phyloP scores from a whole-genome alignment of 2,888 invertebrate genomes.

The Yponomeuta plumbellus region DNA sequence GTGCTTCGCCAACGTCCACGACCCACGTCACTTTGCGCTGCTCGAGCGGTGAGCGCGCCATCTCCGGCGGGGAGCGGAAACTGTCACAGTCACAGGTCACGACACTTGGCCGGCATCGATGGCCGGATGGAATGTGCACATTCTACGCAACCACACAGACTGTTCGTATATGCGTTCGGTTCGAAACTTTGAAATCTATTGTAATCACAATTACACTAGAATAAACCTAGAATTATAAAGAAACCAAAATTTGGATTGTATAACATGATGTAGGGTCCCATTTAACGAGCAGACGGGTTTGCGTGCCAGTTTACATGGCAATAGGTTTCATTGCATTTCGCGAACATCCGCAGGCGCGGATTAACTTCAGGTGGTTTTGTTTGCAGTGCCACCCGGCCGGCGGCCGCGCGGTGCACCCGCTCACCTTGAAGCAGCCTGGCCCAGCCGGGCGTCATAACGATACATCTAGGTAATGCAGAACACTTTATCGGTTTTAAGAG shows the following conservation, averaged over 20 bases:
- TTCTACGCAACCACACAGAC: not conserved
- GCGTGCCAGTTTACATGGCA: not conserved
- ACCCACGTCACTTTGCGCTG: slow-evolving; percentile 71
- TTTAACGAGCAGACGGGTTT: too few relatives aligned
- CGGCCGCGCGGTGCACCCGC: not conserved
- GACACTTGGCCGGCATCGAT: not conserved
- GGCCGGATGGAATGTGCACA: not conserved
- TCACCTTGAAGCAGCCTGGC: not conserved
- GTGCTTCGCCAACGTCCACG: slow-evolving; percentile 65
- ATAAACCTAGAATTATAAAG: too few relatives aligned
- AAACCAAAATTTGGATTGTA: too few relatives aligned
- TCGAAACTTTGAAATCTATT: not conserved
- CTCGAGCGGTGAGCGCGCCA: slow-evolving; percentile 22
- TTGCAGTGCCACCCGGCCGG: too few relatives aligned
- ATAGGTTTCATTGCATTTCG: not conserved
- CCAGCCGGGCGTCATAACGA: not conserved
- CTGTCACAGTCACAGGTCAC: not conserved
- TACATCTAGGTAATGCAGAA: not conserved
- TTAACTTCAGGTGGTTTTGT: not conserved
- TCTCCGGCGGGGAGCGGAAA: not conserved
- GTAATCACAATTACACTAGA: too few relatives aligned
- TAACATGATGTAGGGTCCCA: too few relatives aligned
- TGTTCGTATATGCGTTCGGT: not conserved
- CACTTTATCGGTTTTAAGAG: too few relatives aligned
- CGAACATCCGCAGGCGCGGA: not conserved